Conservation (phyloP, 2,888 invertebrate species). For the Nysson spinosus region DNA sequence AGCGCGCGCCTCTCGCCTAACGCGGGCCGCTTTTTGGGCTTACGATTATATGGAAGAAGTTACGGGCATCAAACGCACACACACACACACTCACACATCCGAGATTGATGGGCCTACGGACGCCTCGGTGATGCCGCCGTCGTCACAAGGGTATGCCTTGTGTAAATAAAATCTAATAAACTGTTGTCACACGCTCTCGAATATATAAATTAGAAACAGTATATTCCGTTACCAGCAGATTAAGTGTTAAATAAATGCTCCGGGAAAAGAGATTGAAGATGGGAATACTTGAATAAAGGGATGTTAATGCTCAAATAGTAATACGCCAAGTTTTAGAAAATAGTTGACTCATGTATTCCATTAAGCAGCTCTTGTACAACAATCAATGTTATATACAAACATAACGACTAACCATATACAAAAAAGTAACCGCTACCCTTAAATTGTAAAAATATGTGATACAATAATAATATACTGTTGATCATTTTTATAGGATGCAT, state of each 20-base stretch:
- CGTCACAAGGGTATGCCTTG: too few relatives aligned
- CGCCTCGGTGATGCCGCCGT: too few relatives aligned
- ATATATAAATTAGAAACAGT: too few relatives aligned
- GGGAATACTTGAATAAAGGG: slow-evolving; percentile 12
- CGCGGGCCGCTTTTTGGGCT: too few relatives aligned
- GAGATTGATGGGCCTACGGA: too few relatives aligned
- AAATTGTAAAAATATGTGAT: slow-evolving; percentile 62
- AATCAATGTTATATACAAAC: slow-evolving; percentile 70
- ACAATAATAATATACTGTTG: slow-evolving; percentile 35
- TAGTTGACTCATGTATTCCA: slow-evolving; percentile 66
- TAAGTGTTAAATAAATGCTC: neutral
- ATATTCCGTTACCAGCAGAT: too few relatives aligned
- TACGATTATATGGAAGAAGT: too few relatives aligned
- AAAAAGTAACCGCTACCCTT: slow-evolving; percentile 62
- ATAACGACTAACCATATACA: slow-evolving; percentile 67
- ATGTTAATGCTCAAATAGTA: slow-evolving; percentile 16
- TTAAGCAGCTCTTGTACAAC: slow-evolving; percentile 66
- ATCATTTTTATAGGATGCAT: slow-evolving; percentile 23
- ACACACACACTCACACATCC: too few relatives aligned
- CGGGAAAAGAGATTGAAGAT: neutral
- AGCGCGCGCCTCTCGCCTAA: too few relatives aligned
- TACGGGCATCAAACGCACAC: too few relatives aligned
- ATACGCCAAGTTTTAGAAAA: slow-evolving; percentile 60
- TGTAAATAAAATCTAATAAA: too few relatives aligned
- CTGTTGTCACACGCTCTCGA: too few relatives aligned